Conservation (phyloP, 2,113 vertebrate species). For the Ceuthmochares aereus region DNA sequence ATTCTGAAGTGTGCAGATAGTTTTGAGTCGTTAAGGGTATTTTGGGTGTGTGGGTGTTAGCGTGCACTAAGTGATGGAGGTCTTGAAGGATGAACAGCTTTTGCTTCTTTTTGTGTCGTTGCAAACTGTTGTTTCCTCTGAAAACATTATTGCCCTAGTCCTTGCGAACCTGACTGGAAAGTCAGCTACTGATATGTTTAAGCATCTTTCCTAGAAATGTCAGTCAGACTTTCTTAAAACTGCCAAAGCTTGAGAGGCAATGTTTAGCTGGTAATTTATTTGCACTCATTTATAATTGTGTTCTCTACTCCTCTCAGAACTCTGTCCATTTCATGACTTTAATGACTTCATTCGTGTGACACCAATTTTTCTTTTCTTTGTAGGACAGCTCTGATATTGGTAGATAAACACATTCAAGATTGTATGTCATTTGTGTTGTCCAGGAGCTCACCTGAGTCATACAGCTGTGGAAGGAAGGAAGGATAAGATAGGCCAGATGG, state of each 20-base stretch:
- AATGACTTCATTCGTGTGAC: background rate
- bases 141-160: background rate
- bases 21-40: background rate
- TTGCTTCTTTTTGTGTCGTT: background rate
- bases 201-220: background rate
- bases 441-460: background rate
- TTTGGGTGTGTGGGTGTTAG: background rate
- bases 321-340: background rate
- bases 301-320: background rate
- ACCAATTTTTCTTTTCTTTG: background rate
- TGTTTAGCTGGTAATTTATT: background rate
- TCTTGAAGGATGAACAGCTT: background rate
- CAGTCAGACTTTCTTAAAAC: background rate
- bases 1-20: background rate
- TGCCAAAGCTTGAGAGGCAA: background rate
- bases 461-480: background rate
- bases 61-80: background rate
- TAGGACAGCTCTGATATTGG: background rate
- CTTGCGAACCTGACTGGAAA: background rate
- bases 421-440: background rate
- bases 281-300: background rate
- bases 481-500: background rate
- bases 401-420: background rate
- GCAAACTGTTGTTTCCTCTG: background rate
- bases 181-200: background rate